phyloP scores from a whole-genome alignment of 2,113 vertebrate species.

The Micromys minutus region DNA sequence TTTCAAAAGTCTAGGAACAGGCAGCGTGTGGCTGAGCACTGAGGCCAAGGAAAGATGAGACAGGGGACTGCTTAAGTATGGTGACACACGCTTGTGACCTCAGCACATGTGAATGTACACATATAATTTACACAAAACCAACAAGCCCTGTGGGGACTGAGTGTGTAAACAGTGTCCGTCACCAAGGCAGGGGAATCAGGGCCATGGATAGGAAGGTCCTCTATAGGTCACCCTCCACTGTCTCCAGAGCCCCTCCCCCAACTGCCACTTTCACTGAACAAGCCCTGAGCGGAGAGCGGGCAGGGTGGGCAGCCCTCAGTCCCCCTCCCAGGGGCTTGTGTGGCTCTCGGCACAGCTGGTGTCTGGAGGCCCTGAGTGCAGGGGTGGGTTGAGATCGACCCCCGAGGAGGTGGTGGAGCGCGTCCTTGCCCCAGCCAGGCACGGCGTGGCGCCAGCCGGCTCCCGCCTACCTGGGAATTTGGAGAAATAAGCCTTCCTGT shows the following conservation, averaged over 20 bases:
- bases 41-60: background rate
- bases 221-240: background rate
- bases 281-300: background rate
- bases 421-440: background rate
- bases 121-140: background rate
- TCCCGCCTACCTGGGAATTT: constrained; percentile 89
- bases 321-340: accelerated
- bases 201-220: background rate
- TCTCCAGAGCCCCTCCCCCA: background rate
- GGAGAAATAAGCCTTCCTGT: constrained; percentile 97
- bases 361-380: background rate
- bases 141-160: background rate
- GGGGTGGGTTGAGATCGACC: background rate
- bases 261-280: background rate
- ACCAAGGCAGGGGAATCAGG: background rate
- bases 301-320: background rate
- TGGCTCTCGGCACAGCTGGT: background rate
- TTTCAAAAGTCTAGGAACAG: background rate
- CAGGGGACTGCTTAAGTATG: background rate
- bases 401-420: too few species aligned
- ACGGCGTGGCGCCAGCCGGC: background rate
- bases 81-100: background rate
- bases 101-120: background rate
- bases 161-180: background rate
- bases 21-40: background rate